Base-by-base conservation (phyloP, 2,113 vertebrate genomes). In the Hippocampus guttulatus region DNA sequence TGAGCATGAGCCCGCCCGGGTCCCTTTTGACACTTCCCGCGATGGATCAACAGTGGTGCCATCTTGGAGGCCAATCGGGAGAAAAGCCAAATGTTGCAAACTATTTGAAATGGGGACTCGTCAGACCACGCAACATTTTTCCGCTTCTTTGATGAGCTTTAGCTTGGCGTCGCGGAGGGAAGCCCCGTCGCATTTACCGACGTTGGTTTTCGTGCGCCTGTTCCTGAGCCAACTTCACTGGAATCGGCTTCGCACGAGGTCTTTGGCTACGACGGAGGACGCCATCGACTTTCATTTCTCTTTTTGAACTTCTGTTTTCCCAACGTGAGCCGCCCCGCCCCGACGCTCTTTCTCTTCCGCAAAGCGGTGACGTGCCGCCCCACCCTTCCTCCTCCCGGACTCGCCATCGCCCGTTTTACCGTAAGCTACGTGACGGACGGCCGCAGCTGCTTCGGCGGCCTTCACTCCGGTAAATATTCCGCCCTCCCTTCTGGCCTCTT, bases 341-440 rank as follows among this genome's bases (percentile, higher is more conserved):
- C 81, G 78, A 73, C 73, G 61, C 68, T 47, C 41, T 52, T 67
- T 57, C 76, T 80, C 71, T 78, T 80, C 73, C 11, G 27, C 74
- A 66, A 66, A 60, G 58, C 12, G 20, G 73, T 85, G 86, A 89
- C 82, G 81, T 91, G 38, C 4, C 47, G 33, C 10, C 33, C 67
- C 64, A 75, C 75, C 83, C 84, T 80, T 81, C 76, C 82, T 64
- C 80, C 78, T 71, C 71, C 77, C 76, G 47, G n/a, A 51, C 71
- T 77, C 64, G n/a, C 65, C 63, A 70, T 79, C 75, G 75, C 76
- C 79, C 78, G 64, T 89, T 90, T 89, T 90, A 88, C 88, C 84
- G 88, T 92, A 88, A 89, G 79, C 85, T 76, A 55, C 80, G 79
- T 92, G 90, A 93, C 73, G 87, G 92, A 92, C 91, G 88, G 88